Evolutionary conservation across 1,140 invertebrate species (phyloP).

Genomic region (Philaenus spumarius): DNA sequence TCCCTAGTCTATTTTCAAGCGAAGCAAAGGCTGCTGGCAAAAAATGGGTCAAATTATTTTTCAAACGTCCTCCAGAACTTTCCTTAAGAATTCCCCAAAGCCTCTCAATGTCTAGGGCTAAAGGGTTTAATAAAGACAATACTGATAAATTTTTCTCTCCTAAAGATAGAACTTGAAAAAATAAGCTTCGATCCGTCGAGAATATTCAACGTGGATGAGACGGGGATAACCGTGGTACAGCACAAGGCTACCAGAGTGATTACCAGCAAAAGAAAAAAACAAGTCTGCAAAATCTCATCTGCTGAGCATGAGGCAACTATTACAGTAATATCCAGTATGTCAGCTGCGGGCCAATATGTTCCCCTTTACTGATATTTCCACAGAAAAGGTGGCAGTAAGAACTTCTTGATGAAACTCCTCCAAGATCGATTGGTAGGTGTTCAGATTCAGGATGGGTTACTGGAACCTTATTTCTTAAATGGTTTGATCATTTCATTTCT

Average conservation of each 20-base stretch:
- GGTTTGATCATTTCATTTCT: constrained; percentile 25
- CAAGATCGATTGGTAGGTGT: constrained; percentile 31
- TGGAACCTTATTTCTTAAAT: no score
- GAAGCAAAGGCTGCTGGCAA: no score
- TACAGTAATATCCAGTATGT: constrained; percentile 13
- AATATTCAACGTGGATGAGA: not conserved
- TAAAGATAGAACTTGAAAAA: not conserved
- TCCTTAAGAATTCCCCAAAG: not conserved
- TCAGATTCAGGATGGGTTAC: constrained; percentile 38
- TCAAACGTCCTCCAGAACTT: no score
- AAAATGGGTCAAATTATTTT: no score
- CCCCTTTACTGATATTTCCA: constrained; percentile 42
- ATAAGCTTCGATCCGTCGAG: not conserved
- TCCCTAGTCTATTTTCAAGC: no score
- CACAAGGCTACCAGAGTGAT: no score
- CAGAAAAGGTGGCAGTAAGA: constrained; percentile 29
- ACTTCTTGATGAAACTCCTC: constrained; percentile 13
- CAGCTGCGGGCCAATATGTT: constrained; percentile 37
- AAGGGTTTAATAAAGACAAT: not conserved
- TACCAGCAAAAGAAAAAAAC: no score
- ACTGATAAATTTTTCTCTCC: not conserved
- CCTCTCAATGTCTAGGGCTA: not conserved
- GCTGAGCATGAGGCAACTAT: not conserved
- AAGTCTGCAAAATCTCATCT: not conserved
- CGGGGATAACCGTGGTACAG: not conserved